These are phyloP conservation scores for Meloidogyne exigua DNA, from an alignment of 1,140 invertebrate species.

Conservation along the genomic window DNA sequence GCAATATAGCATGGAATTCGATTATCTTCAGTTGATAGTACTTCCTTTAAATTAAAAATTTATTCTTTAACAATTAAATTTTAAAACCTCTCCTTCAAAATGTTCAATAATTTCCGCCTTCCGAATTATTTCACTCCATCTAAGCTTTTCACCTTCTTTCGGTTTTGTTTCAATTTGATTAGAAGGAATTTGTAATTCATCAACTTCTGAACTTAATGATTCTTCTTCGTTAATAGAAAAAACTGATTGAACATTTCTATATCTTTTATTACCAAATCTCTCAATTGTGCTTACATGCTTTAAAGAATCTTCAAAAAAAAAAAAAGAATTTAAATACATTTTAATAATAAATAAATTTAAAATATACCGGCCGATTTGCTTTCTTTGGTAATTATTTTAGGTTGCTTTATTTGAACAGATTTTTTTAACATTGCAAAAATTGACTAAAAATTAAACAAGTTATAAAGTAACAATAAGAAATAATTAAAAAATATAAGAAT, in stretches of 20 bases:
- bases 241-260: conserved; percentile 69
- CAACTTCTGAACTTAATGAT: conserved; percentile 37
- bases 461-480: background rate
- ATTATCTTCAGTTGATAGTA: conserved; percentile 28
- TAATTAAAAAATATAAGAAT: conserved; percentile 65
- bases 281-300: conserved; percentile 40
- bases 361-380: background rate
- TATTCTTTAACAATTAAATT: conserved; percentile 13
- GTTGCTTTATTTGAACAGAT: conserved; percentile 12
- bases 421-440: conserved; percentile 4
- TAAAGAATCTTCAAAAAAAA: conserved; percentile 17
- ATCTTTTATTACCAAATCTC: conserved; percentile 35
- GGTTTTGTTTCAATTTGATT: background rate
- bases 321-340: background rate
- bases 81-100: conserved; percentile 42
- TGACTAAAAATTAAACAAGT: conserved; percentile 3
- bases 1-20: conserved; percentile 44
- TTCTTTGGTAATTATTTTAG: conserved; percentile 9
- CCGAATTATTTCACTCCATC: conserved; percentile 48
- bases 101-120: conserved; percentile 45
- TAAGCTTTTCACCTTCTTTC: conserved; percentile 29
- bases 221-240: conserved; percentile 85
- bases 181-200: conserved; percentile 8
- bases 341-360: background rate
- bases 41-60: conserved; percentile 14